Conservation (phyloP, 2,113 vertebrate genomes). For the Axis porcinus region DNA sequence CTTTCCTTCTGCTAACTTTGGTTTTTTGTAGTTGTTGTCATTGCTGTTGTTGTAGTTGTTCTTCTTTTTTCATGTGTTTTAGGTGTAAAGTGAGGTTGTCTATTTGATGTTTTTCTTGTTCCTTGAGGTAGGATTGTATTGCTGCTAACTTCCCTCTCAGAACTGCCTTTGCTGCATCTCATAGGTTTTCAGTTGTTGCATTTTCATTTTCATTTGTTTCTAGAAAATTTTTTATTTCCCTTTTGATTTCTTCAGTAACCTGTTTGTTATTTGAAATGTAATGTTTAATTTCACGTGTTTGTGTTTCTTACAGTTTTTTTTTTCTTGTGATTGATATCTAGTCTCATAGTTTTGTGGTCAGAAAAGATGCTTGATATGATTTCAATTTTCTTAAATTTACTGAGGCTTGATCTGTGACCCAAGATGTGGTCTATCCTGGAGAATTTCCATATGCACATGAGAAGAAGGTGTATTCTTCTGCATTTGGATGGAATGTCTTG, state of each 20-base stretch:
- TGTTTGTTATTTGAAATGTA: not conserved
- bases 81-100: too few species aligned
- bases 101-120: too few species aligned
- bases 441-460: not conserved
- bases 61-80: too few species aligned
- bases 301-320: not conserved
- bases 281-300: not conserved
- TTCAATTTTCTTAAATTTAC: not conserved
- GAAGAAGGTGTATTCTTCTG: not conserved
- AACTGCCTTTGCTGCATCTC: too few species aligned
- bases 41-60: not conserved
- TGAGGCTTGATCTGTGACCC: not conserved
- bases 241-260: not conserved
- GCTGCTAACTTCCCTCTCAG: too few species aligned
- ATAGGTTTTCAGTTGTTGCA: not conserved
- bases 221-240: not conserved
- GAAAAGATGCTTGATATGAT: not conserved
- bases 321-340: not conserved
- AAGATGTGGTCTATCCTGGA: not conserved
- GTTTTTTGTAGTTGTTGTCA: not conserved
- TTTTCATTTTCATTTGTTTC: not conserved
- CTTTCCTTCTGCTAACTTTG: not conserved
- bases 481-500: not conserved
- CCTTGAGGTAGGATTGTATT: too few species aligned
- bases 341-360: not conserved